Conservation (phyloP, 2,113 vertebrate genomes). For the Turdus rufiventris region DNA sequence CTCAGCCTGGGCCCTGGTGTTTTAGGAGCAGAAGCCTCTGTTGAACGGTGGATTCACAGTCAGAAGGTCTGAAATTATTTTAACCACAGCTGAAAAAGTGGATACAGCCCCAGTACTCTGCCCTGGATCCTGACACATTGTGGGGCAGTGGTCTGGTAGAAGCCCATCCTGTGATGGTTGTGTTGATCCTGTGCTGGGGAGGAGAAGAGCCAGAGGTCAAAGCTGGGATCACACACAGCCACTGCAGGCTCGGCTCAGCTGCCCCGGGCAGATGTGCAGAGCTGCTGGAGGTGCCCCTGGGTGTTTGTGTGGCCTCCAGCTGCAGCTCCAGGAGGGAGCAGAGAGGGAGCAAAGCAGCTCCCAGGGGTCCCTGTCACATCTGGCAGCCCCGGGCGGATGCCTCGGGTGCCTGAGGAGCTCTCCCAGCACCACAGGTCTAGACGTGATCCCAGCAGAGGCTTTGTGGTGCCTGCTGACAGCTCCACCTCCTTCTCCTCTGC, state of each 20-base stretch:
- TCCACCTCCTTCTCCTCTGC: background rate
- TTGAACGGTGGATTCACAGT: accelerated
- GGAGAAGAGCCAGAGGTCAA: background rate
- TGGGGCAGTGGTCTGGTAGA: accelerated
- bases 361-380: background rate
- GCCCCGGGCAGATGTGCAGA: background rate
- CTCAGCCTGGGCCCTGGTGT: background rate
- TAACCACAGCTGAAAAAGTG: accelerated
- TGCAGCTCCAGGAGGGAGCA: background rate
- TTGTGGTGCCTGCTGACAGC: accelerated
- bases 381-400: background rate
- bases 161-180: accelerated
- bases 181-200: background rate
- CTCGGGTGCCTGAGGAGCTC: background rate
- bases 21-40: background rate
- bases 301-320: background rate
- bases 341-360: background rate
- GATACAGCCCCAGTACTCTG: accelerated
- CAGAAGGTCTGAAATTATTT: background rate
- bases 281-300: background rate
- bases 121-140: accelerated
- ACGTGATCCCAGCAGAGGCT: background rate
- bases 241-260: accelerated
- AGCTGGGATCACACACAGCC: accelerated
- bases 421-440: background rate